Evolutionary conservation across 2,888 invertebrate species (phyloP), one percentile per base, ranked within the genome.

Genomic region (Nipponacmea schrenckii): DNA sequence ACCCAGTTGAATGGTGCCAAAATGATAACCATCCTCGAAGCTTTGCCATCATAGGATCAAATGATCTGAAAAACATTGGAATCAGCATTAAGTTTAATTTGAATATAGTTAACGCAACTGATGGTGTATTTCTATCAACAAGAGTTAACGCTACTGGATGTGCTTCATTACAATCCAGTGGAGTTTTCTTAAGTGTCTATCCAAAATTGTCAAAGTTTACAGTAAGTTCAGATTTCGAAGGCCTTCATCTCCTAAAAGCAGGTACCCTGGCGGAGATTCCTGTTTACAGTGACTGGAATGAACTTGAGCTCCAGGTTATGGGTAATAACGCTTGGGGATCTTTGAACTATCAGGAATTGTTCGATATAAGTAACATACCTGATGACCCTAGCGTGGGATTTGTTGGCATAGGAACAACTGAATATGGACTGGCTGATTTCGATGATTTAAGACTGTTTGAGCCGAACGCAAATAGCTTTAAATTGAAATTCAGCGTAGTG

Each of bases 341-440:
- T 48, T 66, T 85, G 0, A 82, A 84, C 72, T 80, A 78, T 14
- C 31, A 73, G 27, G 69, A 74, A 17, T 68, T 85, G 39, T 82
- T 80, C 68, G 80, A 74, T 45, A 56, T 56, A 12, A 24, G 76
- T 3, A 63, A 62, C 4, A 65, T 80, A 62, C 76, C 79, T 5
- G 20, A 26, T 17, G 50, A 66, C 4, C 80, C 81, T 45, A 65
- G 66, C 1, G 76, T 79, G 70, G 87, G 87, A 1, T 87, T 87
- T 79, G 82, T 81, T 15, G 86, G 79, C 8, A 63, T 86, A 24
- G 87, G 87, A 31, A 84, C 85, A 2, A 76, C 75, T 24, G 79
- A 78, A n/a, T 87, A 81, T 71, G 86, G 86, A 7, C 72, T 82
- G 64, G 86, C 86, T 4, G 81, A 86, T 72, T 87, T 84, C 76